phyloP scores from a whole-genome alignment of 2,113 vertebrate species.

The Callipepla squamata region DNA sequence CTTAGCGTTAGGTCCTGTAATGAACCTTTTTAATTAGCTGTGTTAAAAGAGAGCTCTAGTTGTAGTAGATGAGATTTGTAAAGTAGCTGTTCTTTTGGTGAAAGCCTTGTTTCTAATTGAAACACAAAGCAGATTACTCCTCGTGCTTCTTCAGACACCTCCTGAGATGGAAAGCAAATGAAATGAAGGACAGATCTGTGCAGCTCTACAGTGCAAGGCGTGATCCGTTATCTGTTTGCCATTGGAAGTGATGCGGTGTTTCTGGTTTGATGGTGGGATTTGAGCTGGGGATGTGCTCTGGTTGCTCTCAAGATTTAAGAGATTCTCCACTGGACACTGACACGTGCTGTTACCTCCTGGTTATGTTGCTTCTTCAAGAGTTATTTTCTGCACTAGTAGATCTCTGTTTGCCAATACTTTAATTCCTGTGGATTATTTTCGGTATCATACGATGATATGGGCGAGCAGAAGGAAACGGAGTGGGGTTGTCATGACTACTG shows the following conservation, averaged over 20 bases:
- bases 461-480: slow-evolving; percentile 42
- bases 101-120: not conserved
- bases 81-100: not conserved
- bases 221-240: not conserved
- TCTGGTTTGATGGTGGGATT: not conserved
- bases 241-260: not conserved
- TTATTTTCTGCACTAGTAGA: not conserved
- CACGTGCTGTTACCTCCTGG: not conserved
- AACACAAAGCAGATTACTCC: not conserved
- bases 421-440: slow-evolving; percentile 44
- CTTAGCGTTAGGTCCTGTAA: not conserved
- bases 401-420: slow-evolving; percentile 6
- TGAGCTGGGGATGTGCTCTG: not conserved
- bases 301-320: not conserved
- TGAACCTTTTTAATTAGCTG: not conserved
- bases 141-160: not conserved
- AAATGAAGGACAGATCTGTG: not conserved
- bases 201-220: not conserved
- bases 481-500: slow-evolving; percentile 60
- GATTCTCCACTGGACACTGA: not conserved
- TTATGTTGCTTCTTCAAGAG: not conserved
- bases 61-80: not conserved
- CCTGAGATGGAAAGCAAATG: not conserved
- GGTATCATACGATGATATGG: slow-evolving; percentile 27
- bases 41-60: not conserved